Conservation (phyloP, 2,888 invertebrate species). For the Drosophila affinis region DNA sequence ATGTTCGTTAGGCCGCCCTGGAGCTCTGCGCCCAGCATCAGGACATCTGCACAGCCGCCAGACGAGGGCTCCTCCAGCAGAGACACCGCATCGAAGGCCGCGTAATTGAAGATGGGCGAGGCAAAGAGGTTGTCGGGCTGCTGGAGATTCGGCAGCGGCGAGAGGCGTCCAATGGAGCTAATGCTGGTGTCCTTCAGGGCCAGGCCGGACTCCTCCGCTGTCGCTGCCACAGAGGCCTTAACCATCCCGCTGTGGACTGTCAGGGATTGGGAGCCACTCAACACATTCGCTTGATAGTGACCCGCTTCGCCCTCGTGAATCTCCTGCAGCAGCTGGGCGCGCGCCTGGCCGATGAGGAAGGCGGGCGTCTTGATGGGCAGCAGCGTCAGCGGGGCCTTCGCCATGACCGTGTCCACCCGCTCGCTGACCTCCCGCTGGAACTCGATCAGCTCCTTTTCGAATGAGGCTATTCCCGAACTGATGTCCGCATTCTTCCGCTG, state of each 20-base stretch:
- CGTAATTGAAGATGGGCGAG: conserved; percentile 85
- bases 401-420: conserved; percentile 89
- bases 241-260: conserved; percentile 10
- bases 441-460: conserved; percentile 88
- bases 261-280: conserved; percentile 57
- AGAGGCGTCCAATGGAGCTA: conserved; percentile 67
- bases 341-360: conserved; percentile 83
- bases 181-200: conserved; percentile 70
- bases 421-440: conserved; percentile 91
- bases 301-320: conserved; percentile 52
- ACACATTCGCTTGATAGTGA: conserved; percentile 81
- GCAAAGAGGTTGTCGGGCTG: conserved; percentile 85
- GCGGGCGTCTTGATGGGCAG: conserved; percentile 87
- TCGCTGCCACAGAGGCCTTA: conserved; percentile 5
- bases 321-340: conserved; percentile 35
- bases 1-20: conserved; percentile 88
- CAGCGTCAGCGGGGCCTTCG: conserved; percentile 89
- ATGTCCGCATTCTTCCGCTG: conserved; percentile 87
- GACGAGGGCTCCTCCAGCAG: conserved; percentile 83
- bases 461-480: conserved; percentile 86
- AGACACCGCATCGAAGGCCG: conserved; percentile 86
- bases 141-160: conserved; percentile 63
- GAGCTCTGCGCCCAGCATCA: conserved; percentile 84
- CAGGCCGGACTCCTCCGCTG: conserved; percentile 41
- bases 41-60: conserved; percentile 86